A percentile compares a stretch with the other conserved stretches of the same genome.
Conservation (phyloP, 2,797 vertebrate genomes). For the Trichosurus vulpecula region DNA sequence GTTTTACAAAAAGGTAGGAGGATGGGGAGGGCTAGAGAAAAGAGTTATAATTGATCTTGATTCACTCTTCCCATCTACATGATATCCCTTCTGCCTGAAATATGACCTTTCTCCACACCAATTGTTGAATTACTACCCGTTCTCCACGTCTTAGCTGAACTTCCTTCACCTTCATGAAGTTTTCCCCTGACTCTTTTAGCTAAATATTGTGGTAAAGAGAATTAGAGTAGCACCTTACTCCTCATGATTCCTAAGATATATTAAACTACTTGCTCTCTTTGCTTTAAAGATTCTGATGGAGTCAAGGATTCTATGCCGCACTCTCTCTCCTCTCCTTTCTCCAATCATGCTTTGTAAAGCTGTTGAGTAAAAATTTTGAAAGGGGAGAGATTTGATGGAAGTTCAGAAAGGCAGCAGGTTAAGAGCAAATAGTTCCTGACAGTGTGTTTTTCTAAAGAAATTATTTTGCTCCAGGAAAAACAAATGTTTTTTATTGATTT, state of each 20-base stretch:
- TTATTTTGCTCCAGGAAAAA: neutral
- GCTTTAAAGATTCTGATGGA: neutral
- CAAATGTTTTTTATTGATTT: neutral
- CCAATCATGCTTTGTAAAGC: neutral
- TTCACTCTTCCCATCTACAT: neutral
- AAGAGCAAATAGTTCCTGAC: neutral
- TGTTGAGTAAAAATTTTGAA: neutral
- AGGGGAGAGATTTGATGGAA: neutral
- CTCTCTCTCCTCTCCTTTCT: neutral
- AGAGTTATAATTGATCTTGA: neutral
- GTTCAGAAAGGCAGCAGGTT: neutral
- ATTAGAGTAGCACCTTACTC: neutral
- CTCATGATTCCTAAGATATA: neutral
- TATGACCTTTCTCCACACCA: neutral
- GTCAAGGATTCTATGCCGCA: neutral
- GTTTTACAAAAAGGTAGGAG: too few relatives aligned
- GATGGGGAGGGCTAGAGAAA: neutral
- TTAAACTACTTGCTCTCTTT: neutral
- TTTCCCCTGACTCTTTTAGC: neutral
- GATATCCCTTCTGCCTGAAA: neutral
- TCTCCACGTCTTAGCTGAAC: neutral
- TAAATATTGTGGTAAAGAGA: neutral
- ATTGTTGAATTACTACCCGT: neutral
- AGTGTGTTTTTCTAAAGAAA: neutral
- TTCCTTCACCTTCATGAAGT: neutral